Conservation (phyloP, 2,797 vertebrate genomes). For the Mormyrops boulengeri region DNA sequence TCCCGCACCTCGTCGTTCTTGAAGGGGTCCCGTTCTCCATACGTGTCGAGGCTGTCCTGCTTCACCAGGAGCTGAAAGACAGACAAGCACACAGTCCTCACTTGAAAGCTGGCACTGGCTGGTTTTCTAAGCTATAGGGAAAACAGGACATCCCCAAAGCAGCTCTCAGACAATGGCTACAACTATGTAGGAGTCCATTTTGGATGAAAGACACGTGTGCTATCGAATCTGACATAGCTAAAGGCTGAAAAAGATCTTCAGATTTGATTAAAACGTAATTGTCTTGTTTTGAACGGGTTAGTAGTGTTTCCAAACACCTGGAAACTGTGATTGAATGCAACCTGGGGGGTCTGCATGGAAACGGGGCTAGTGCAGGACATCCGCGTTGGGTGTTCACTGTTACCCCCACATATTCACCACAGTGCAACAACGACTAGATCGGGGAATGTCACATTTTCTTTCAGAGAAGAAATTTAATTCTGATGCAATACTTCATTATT, state of each 20-base stretch:
- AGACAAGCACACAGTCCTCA: neutral
- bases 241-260: neutral
- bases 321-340: neutral
- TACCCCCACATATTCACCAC: neutral
- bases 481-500: neutral
- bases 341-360: neutral
- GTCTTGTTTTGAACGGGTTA: neutral
- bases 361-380: neutral
- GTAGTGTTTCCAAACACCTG: neutral
- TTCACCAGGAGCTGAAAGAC: slow-evolving; percentile 78
- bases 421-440: neutral
- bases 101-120: neutral
- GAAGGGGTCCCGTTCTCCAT: slow-evolving; percentile 93
- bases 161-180: neutral
- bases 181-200: neutral
- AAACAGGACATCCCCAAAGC: neutral
- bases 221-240: neutral
- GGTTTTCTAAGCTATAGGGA: neutral
- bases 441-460: neutral
- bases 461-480: neutral
- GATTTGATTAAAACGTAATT: neutral
- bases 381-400: neutral
- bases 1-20: slow-evolving; percentile 81
- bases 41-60: slow-evolving; percentile 93
- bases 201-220: neutral